phyloP scores from a whole-genome alignment of 1,140 invertebrate species.

The Drosophila tani region DNA sequence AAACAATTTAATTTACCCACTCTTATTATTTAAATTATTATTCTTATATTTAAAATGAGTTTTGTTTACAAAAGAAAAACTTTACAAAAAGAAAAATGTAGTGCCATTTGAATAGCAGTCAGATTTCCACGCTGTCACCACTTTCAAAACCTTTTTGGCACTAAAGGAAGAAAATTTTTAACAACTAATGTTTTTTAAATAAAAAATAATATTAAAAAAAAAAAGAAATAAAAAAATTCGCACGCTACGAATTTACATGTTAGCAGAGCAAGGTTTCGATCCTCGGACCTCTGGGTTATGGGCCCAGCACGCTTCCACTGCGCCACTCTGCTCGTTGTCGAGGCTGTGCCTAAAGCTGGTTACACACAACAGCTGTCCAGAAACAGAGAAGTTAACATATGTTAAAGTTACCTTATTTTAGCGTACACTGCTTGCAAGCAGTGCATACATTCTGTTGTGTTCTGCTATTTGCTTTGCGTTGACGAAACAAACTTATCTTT shows the following conservation, averaged over 20 bases:
- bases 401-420: too few species aligned
- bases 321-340: slow-evolving; percentile 93
- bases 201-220: not conserved
- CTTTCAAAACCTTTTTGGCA: not conserved
- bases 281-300: slow-evolving; percentile 99
- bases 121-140: not conserved
- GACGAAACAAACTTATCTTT: not conserved
- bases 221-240: slow-evolving; percentile 63
- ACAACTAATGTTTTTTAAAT: not conserved
- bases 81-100: not conserved
- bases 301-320: slow-evolving; percentile 99
- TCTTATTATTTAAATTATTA: not conserved
- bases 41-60: too few species aligned
- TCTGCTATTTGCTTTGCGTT: not conserved
- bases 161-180: not conserved
- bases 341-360: not conserved
- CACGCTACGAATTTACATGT: not conserved
- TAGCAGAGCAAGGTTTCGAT: slow-evolving; percentile 98
- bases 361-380: not conserved
- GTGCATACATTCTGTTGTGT: not conserved
- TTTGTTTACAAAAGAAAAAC: not conserved
- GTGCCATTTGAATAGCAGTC: not conserved
- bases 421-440: slow-evolving; percentile 8
- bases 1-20: not conserved
- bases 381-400: too few species aligned